Conservation (phyloP, 2,888 invertebrate species). For the Rhagonycha fulva region DNA sequence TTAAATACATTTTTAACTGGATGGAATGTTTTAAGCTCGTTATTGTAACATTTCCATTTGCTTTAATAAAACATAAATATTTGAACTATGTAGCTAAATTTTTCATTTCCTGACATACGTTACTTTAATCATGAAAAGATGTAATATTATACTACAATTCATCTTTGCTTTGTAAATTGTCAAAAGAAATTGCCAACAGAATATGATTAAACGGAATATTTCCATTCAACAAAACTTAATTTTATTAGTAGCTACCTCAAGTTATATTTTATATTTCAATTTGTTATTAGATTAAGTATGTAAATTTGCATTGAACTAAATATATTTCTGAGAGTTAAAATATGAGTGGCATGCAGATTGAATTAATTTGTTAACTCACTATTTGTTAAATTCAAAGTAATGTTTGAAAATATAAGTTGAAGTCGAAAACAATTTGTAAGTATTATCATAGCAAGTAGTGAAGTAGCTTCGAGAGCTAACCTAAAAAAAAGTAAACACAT, state of each 20-base stretch:
- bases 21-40: background rate
- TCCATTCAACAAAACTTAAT: background rate
- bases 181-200: background rate
- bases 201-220: background rate
- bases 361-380: background rate
- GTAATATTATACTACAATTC: background rate
- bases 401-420: background rate
- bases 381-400: background rate
- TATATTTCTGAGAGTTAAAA: background rate
- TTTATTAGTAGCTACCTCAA: background rate
- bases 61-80: background rate
- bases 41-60: background rate
- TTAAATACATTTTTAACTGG: background rate
- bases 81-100: background rate
- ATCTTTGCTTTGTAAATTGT: background rate
- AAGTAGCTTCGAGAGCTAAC: background rate
- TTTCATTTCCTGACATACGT: background rate
- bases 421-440: background rate
- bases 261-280: background rate
- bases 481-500: background rate
- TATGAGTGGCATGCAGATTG: background rate
- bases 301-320: background rate
- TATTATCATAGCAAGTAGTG: background rate
- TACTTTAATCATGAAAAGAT: background rate
- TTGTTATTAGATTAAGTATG: background rate